Evolutionary conservation across 2,113 vertebrate species (phyloP).

Genomic region (Hystrix cristata): DNA sequence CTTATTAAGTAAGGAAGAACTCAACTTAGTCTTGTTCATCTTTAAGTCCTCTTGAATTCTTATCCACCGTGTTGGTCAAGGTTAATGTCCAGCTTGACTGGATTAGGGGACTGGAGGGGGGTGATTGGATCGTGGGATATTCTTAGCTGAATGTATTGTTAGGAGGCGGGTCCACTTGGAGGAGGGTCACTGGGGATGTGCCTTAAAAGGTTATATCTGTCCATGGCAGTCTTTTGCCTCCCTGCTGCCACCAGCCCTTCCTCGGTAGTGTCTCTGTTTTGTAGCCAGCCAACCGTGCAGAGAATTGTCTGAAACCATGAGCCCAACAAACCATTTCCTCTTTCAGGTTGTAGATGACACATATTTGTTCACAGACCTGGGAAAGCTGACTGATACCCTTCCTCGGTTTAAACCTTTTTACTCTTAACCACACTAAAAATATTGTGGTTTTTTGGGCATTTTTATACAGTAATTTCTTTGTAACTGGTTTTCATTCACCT

Average conservation of each 20-base stretch:
- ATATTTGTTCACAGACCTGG: background rate
- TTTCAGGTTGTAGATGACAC: background rate
- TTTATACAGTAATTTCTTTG: background rate
- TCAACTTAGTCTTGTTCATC: background rate
- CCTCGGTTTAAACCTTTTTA: background rate
- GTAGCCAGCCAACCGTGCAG: background rate
- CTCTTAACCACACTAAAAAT: background rate
- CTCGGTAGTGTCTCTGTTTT: background rate
- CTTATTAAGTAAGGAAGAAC: background rate
- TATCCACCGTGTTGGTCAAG: background rate
- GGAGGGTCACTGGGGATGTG: no score
- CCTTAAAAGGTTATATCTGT: background rate
- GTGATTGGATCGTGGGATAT: background rate
- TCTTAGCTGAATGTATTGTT: background rate
- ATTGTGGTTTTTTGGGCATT: background rate
- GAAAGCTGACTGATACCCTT: background rate
- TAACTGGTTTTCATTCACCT: background rate
- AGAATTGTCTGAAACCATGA: background rate
- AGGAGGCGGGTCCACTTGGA: background rate
- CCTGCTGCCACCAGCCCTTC: background rate
- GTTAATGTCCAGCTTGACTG: background rate
- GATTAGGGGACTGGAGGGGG: background rate
- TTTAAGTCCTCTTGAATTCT: conserved; percentile 5
- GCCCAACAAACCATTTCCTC: background rate
- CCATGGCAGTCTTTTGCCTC: background rate